Evolutionary conservation across 2,888 invertebrate species (phyloP), one percentile per base, ranked within the genome.

Genomic region (Metalampra italica): DNA sequence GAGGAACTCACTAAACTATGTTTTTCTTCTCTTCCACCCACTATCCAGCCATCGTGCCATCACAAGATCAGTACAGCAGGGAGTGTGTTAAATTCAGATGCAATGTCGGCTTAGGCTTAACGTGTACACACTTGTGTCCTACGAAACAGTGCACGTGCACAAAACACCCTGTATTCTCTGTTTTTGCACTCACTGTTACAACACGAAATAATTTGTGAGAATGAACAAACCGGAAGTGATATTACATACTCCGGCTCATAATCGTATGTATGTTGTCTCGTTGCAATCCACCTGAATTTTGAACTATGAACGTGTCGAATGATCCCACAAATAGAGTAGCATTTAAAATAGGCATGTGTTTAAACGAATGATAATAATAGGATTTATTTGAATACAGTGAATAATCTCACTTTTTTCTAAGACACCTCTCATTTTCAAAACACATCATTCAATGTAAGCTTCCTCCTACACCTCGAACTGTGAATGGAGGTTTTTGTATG

Each of bases 71-170:
- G 8, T 11, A 11, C 32, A 13, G 42, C 32, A 30, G 30, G 29
- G n/a, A 30, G 12, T 22, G 12, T 14, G 13, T 30, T 32, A 13
- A 30, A 13, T 43, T 45, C 36, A 48, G 46, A 48, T 39, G 9
- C 14, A 9, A 39, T 9, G 39, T 39, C 13, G 9, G 39, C 39
- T 5, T 39, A 39, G 14, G n/a, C 39, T 39, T 39, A 13, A 39
- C 39, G 8, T 44, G 40, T 54, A 41, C 51, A 47, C 45, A 22
- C 43, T 43, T 57, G 43, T 61, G 51, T 48, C 12, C 45, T 44
- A 29, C 42, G 47, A 53, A 49, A 40, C n/a, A 3, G 50, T 47
- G 42, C 53, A 57, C 51, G 46, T 22, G 22, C 40, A 40, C 40
- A 22, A 22, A 22, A 22, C 5, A 12, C 14, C 38, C 38, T 13